Conservation (phyloP, 2,888 invertebrate genomes). For the Thalpophila matura region DNA sequence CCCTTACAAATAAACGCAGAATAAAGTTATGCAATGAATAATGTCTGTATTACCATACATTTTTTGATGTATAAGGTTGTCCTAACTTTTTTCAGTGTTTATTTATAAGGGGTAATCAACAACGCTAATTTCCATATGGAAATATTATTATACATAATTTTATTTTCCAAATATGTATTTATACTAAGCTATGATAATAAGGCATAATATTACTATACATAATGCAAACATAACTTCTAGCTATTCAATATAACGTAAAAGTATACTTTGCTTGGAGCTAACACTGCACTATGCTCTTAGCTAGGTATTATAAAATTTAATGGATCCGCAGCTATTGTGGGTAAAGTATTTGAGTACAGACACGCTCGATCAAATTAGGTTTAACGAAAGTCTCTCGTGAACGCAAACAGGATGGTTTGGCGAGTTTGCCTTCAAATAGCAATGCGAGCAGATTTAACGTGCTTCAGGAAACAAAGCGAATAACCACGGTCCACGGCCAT, state of each 20-base stretch:
- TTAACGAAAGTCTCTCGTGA: constrained; percentile 56
- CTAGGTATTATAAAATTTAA: constrained; percentile 40
- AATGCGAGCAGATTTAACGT: constrained; percentile 55
- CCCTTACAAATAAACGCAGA: too few species aligned
- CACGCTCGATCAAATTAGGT: constrained; percentile 54
- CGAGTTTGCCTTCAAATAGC: constrained; percentile 48
- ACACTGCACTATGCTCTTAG: constrained; percentile 21
- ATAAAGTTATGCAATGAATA: too few species aligned
- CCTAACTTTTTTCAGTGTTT: too few species aligned
- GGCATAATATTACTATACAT: not conserved
- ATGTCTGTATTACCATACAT: too few species aligned
- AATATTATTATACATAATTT: not conserved
- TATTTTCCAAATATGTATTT: not conserved
- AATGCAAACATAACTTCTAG: not conserved
- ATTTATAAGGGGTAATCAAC: too few species aligned
- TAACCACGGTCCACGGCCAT: constrained; percentile 28
- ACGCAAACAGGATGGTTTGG: constrained; percentile 54
- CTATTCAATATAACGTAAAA: not conserved
- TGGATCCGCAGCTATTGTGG: constrained; percentile 37
- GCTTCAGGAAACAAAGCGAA: constrained; percentile 53
- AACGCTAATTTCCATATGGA: too few species aligned
- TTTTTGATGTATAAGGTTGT: too few species aligned
- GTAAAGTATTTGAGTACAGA: constrained; percentile 48
- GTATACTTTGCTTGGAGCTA: constrained; percentile 13
- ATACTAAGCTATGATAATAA: not conserved